Conservation (phyloP, 2,113 vertebrate species). For the Dipodomys spectabilis region DNA sequence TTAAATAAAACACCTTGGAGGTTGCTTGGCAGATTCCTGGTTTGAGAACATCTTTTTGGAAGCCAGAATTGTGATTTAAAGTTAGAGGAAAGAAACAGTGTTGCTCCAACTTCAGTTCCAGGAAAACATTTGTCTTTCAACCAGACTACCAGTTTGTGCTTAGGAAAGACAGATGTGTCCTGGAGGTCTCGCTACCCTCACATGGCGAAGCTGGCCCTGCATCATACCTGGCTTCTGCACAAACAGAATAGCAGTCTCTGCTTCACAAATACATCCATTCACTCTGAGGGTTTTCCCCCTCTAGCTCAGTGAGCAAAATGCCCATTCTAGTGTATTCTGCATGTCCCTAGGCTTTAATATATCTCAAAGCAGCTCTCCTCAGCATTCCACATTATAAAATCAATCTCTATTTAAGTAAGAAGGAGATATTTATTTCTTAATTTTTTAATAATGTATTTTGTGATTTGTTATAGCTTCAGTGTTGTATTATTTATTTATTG, state of each 20-base stretch:
- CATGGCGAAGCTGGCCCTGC: background rate
- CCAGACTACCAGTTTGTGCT: conserved; percentile 57
- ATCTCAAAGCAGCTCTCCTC: conserved; percentile 81
- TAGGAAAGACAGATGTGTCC: conserved; percentile 74
- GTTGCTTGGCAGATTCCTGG: background rate
- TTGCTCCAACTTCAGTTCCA: background rate
- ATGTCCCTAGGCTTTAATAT: conserved; percentile 76
- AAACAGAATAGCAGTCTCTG: conserved; percentile 71
- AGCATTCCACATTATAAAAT: conserved; percentile 85
- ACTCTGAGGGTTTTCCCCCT: background rate
- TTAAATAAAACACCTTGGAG: conserved; percentile 46
- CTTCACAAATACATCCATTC: conserved; percentile 80
- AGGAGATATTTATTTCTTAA: conserved; percentile 86
- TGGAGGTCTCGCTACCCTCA: conserved; percentile 57
- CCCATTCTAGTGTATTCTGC: conserved; percentile 74
- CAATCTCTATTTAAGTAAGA: conserved; percentile 88
- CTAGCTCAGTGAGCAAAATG: conserved; percentile 72
- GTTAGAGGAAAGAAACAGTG: conserved; percentile 19
- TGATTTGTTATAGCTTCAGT: conserved; percentile 85
- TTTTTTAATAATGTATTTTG: conserved; percentile 89
- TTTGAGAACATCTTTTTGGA: conserved; percentile 37
- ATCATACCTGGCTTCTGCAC: conserved; percentile 67
- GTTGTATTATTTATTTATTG: conserved; percentile 88
- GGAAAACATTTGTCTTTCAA: conserved; percentile 52
- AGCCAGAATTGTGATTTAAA: background rate